Percentiles rank a stretch among this genome's conserved stretches.
phyloP scores from a whole-genome alignment of 1,140 invertebrate species.

The Diabrotica undecimpunctata region DNA sequence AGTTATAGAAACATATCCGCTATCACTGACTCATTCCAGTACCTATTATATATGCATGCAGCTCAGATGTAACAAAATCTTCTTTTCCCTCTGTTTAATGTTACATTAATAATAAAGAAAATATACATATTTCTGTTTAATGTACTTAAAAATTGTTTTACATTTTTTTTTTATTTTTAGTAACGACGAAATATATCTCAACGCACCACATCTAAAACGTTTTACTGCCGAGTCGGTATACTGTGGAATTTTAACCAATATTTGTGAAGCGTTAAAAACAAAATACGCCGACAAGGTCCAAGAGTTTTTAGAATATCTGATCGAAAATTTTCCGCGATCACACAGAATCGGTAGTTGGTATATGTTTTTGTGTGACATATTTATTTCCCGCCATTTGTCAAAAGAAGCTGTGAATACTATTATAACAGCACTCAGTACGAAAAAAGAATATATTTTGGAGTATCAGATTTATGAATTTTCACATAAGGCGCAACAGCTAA shows the following conservation, averaged over 20 bases:
- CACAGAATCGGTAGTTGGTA: conserved; percentile 25
- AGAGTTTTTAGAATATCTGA: conserved; percentile 30
- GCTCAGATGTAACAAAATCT: too few species aligned
- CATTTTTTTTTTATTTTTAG: not conserved
- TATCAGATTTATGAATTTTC: conserved; percentile 19
- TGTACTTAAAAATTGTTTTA: conserved; percentile 5
- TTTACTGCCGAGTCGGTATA: conserved; percentile 28
- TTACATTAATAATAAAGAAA: too few species aligned
- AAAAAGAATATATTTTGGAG: conserved; percentile 21
- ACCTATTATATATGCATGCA: too few species aligned
- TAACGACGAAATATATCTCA: conserved; percentile 5
- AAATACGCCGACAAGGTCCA: conserved; percentile 25
- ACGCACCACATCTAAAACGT: conserved; percentile 24
- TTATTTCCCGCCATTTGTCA: conserved; percentile 15
- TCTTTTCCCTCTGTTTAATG: too few species aligned
- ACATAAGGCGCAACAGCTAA: conserved; percentile 22
- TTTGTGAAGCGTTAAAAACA: conserved; percentile 13
- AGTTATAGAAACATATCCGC: too few species aligned
- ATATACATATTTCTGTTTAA: too few species aligned
- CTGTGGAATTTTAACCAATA: conserved; percentile 11
- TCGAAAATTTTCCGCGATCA: conserved; percentile 15
- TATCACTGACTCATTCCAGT: too few species aligned
- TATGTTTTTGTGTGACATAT: conserved; percentile 23
- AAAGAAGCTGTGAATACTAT: conserved; percentile 19
- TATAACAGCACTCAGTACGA: conserved; percentile 24